phyloP scores from a whole-genome alignment of 1,140 invertebrate genomes.

The Diabrotica virgifera region DNA sequence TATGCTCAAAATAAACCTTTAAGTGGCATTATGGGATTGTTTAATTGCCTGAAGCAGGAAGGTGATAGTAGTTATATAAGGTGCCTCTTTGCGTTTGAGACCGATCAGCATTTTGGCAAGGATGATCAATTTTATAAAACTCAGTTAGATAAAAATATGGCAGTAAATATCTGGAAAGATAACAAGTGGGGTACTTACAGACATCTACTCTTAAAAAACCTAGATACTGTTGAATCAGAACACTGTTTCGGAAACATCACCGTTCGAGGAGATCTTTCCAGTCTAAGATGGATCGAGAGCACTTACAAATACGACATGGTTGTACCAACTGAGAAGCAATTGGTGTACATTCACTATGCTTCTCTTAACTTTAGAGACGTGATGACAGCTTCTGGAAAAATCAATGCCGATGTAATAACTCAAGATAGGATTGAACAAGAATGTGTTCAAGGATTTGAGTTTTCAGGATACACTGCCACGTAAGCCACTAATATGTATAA shows the following conservation, averaged over 20 bases:
- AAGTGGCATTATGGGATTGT: constrained; percentile 76
- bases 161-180: constrained; percentile 63
- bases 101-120: constrained; percentile 62
- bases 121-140: constrained; percentile 60
- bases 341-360: constrained; percentile 60
- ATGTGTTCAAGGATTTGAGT: constrained; percentile 72
- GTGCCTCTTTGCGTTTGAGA: constrained; percentile 65
- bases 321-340: constrained; percentile 46
- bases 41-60: constrained; percentile 71
- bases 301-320: constrained; percentile 47
- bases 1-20: constrained; percentile 59
- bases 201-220: constrained; percentile 25
- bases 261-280: constrained; percentile 80
- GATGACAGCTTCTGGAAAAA: constrained; percentile 73
- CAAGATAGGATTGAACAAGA: constrained; percentile 58
- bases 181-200: constrained; percentile 63
- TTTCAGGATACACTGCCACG: constrained; percentile 52
- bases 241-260: constrained; percentile 78
- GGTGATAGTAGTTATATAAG: constrained; percentile 60
- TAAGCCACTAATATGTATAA: not conserved
- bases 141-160: constrained; percentile 60
- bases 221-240: constrained; percentile 45
- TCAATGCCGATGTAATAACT: constrained; percentile 60
- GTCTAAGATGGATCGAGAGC: constrained; percentile 78
- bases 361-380: constrained; percentile 76